Evolutionary conservation across 1,140 invertebrate genomes (phyloP).

Genomic region (Orussus abietinus): DNA sequence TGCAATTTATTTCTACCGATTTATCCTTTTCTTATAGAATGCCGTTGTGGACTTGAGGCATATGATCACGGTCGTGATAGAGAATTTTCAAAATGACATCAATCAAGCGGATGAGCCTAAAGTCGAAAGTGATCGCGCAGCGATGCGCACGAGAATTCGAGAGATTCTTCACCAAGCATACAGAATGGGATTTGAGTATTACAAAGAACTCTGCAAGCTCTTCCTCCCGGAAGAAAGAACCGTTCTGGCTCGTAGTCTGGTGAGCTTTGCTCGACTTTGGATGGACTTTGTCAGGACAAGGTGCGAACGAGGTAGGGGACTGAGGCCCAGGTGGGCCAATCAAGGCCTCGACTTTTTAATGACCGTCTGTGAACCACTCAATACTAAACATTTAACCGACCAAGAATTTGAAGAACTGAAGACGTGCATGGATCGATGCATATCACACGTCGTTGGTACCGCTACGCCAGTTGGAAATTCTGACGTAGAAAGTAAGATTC

Average conservation of each 20-base stretch:
- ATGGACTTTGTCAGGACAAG: conserved; percentile 79
- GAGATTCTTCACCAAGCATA: conserved; percentile 84
- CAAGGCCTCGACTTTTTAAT: conserved; percentile 84
- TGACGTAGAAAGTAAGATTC: conserved; percentile 25
- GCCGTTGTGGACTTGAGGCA: conserved; percentile 61
- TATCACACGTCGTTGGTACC: conserved; percentile 75
- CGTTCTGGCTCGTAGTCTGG: conserved; percentile 53
- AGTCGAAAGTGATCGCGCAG: conserved; percentile 38
- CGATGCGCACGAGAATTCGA: conserved; percentile 61
- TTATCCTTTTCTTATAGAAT: conserved; percentile 45
- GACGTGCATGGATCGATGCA: conserved; percentile 67
- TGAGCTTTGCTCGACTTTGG: conserved; percentile 79
- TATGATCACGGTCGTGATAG: conserved; percentile 60
- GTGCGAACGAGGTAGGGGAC: conserved; percentile 78
- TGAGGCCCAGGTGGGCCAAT: conserved; percentile 79
- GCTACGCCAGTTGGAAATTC: conserved; percentile 36
- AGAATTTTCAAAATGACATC: conserved; percentile 57
- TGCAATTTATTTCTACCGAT: conserved; percentile 4
- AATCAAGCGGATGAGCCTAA: conserved; percentile 36
- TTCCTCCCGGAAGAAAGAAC: conserved; percentile 50
- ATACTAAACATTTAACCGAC: conserved; percentile 71
- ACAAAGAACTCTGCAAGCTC: conserved; percentile 73
- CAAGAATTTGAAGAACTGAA: conserved; percentile 76
- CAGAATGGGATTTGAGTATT: conserved; percentile 87
- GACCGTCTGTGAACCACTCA: conserved; percentile 74